Base-by-base conservation (phyloP, 2,113 vertebrate genomes). In the Zosterops japonicus region DNA sequence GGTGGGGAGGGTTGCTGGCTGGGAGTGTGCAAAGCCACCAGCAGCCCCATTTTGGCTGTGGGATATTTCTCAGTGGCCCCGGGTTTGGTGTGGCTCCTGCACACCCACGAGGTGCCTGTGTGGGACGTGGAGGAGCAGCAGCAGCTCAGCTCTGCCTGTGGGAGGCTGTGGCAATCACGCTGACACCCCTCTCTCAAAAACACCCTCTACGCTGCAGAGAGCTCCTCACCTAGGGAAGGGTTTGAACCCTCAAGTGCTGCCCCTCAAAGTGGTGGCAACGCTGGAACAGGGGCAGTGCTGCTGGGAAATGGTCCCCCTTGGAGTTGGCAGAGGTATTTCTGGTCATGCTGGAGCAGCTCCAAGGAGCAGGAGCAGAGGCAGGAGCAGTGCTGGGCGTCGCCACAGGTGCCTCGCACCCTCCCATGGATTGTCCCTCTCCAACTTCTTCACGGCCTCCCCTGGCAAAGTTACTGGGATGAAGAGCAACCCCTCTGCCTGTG, bases 41-140 rank as follows among this genome's bases (percentile, higher is more conserved):
- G 70, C 47, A 65, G 28, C 22, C 36, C 59, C 8, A 0, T 8
- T 22, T 28, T 39, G 11, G 12, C 59, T 28, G 25, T 1, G 5
- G 77, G 77, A 44, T 0, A 1, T 15, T 91, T 31, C 21, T 55
- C 16, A 3, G 29, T 0, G 0, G 23, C 36, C 6, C 63, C 0
- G 1, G 60, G 44, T 46, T 60, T 4, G 1, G 5, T 1, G 14
- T 7, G 12, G 60, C 55, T 78, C 78, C 86, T 4, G 12, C 28
- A 7, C 39, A 68, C 49, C 63, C 72, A 29, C 1, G 6, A 74
- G 36, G n/a, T 31, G 63, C 49, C 33, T 6, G 18, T 29, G 56
- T 1, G 9, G 61, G 57, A 56, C 0, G 1, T 69, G 81, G 81
- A 84, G 74, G n/a, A 60, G 50, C 89, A 79, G 75, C 86, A 36